Evolutionary conservation across 2,888 invertebrate genomes (phyloP).

Genomic region (Endomychus coccineus): DNA sequence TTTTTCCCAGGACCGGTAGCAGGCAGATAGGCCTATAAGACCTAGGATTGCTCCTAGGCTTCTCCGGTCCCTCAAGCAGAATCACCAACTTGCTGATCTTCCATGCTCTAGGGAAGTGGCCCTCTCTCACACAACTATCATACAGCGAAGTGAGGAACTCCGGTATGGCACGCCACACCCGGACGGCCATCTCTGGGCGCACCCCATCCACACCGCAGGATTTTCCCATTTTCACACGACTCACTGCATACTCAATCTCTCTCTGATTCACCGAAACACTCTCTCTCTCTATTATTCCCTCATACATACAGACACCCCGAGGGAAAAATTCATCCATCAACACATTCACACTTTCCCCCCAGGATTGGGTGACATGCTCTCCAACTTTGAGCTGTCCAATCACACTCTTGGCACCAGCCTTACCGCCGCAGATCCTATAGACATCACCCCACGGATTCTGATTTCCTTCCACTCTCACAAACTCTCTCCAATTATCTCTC

Average conservation of each 20-base stretch:
- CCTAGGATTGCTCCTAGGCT: background rate
- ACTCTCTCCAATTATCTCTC: slow-evolving; percentile 1
- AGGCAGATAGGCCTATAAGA: slow-evolving; percentile 12
- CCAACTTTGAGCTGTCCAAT: background rate
- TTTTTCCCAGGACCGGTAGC: slow-evolving; percentile 10
- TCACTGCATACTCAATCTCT: too few relatives aligned
- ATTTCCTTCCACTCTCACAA: background rate
- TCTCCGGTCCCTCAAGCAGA: slow-evolving; percentile 4
- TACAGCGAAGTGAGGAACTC: slow-evolving; percentile 8
- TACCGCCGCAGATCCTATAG: slow-evolving; percentile 3
- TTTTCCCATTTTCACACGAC: too few relatives aligned
- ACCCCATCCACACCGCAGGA: slow-evolving; percentile 16
- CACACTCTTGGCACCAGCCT: background rate
- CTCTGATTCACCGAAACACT: too few relatives aligned
- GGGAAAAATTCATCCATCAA: slow-evolving; percentile 11
- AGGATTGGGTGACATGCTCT: slow-evolving; percentile 2
- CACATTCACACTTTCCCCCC: slow-evolving; percentile 8
- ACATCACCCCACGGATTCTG: slow-evolving; percentile 8
- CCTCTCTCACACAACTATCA: slow-evolving; percentile 3
- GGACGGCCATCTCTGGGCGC: slow-evolving; percentile 2
- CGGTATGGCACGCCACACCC: background rate
- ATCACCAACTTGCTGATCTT: slow-evolving; percentile 3
- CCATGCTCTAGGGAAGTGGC: slow-evolving; percentile 5
- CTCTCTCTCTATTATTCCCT: too few relatives aligned
- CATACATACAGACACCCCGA: too few relatives aligned